Conservation (phyloP, 2,113 vertebrate genomes). For the Sceloporus tristichus region DNA sequence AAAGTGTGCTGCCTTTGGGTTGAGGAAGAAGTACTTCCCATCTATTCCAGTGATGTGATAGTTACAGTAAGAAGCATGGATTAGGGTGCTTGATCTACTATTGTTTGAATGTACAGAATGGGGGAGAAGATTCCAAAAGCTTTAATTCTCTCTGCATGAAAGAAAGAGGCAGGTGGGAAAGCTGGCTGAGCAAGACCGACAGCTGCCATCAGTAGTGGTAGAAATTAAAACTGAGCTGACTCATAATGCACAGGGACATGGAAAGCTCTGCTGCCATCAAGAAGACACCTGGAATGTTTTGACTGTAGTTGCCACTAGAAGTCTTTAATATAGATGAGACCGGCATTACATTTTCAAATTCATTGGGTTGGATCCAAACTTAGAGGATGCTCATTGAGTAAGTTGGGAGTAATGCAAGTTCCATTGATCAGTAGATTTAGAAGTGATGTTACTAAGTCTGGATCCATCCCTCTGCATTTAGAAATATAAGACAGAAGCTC, state of each 20-base stretch:
- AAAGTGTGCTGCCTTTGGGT: slow-evolving; percentile 11
- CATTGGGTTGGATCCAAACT: too few relatives aligned
- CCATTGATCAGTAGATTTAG: too few relatives aligned
- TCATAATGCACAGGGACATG: not conserved
- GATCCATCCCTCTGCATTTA: not conserved
- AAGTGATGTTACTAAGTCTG: too few relatives aligned
- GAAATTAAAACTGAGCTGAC: not conserved
- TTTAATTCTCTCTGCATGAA: not conserved
- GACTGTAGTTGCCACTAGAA: not conserved
- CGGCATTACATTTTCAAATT: too few relatives aligned
- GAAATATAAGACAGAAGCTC: not conserved
- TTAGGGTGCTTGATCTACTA: not conserved
- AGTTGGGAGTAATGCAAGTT: too few relatives aligned
- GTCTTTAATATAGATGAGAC: not conserved
- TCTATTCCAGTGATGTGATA: slow-evolving; percentile 3
- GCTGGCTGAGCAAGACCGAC: not conserved
- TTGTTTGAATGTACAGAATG: not conserved
- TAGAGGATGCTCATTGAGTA: too few relatives aligned
- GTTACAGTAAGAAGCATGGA: not conserved
- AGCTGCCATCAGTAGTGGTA: not conserved
- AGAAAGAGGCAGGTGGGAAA: not conserved
- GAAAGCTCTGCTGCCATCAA: not conserved
- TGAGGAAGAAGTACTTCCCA: not conserved
- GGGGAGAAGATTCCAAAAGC: not conserved
- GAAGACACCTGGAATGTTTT: not conserved